Percentiles rank a stretch among this genome's conserved stretches.
These are phyloP conservation scores for Parascotia fuliginaria DNA, from an alignment of 2,888 invertebrate species.

Conservation along the genomic window DNA sequence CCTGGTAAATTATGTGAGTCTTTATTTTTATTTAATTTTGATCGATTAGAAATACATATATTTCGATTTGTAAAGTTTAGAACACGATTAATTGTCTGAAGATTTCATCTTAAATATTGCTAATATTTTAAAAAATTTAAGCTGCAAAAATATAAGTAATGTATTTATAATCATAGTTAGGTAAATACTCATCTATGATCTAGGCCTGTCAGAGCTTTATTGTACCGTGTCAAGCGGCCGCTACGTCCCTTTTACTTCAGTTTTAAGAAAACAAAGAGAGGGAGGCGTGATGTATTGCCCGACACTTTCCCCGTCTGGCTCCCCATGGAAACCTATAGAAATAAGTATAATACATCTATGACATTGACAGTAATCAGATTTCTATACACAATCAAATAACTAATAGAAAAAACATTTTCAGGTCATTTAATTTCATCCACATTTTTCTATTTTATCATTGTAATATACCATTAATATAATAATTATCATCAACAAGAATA, in stretches of 20 bases:
- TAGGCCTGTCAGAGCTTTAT: neutral
- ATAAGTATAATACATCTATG: neutral
- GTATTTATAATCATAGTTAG: neutral
- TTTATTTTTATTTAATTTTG: conserved; percentile 35
- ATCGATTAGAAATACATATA: conserved; percentile 5
- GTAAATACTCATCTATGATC: neutral
- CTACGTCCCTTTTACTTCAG: conserved; percentile 15
- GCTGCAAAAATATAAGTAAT: no score
- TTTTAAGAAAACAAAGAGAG: conserved; percentile 33
- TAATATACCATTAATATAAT: no score
- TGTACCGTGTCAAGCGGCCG: neutral
- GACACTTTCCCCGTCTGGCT: neutral
- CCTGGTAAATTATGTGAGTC: conserved; percentile 61
- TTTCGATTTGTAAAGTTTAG: no score
- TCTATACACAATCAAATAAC: no score
- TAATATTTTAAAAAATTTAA: no score
- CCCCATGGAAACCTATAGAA: neutral
- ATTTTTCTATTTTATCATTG: no score
- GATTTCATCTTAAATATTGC: neutral
- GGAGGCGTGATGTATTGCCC: conserved; percentile 15
- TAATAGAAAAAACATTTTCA: no score
- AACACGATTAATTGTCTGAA: neutral
- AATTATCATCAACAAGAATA: no score
- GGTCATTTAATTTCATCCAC: no score
- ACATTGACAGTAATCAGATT: conserved; percentile 7